Conservation (phyloP, 2,888 invertebrate genomes). For the Caenorhabditis drosophilae region DNA sequence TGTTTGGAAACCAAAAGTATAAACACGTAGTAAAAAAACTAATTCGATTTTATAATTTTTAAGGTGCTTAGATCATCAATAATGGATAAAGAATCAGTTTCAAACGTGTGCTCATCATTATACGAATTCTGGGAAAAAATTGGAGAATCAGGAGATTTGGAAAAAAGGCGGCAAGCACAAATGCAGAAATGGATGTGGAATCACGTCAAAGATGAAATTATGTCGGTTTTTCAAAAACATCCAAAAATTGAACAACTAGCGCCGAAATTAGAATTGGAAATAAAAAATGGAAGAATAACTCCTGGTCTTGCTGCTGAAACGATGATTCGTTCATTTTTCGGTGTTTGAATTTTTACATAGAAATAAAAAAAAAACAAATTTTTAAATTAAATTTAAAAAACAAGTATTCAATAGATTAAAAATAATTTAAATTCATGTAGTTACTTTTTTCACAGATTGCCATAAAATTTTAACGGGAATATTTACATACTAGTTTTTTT, state of each 20-base stretch:
- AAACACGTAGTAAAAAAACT: background rate
- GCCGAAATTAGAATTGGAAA: conserved; percentile 40
- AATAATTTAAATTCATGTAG: too few species aligned
- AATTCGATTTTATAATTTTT: background rate
- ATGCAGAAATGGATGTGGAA: conserved; percentile 58
- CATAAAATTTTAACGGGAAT: too few species aligned
- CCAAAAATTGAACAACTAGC: conserved; percentile 45
- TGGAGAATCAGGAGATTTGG: conserved; percentile 44
- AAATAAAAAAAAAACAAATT: too few species aligned
- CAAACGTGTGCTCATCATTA: conserved; percentile 42
- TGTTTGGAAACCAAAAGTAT: conserved; percentile 51
- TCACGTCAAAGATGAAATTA: conserved; percentile 55
- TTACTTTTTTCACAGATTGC: too few species aligned
- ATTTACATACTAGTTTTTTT: background rate
- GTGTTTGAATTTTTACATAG: conserved; percentile 17
- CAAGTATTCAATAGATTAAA: too few species aligned
- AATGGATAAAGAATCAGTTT: conserved; percentile 44
- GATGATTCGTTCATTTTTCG: conserved; percentile 53
- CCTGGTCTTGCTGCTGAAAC: conserved; percentile 56
- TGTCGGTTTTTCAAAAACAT: conserved; percentile 53
- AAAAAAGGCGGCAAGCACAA: conserved; percentile 40
- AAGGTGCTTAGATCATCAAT: conserved; percentile 52
- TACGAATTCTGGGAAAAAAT: conserved; percentile 55
- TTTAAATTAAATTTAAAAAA: background rate
- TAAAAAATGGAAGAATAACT: conserved; percentile 45